phyloP scores from a whole-genome alignment of 2,888 invertebrate species.

The Pherbina coryleti region DNA sequence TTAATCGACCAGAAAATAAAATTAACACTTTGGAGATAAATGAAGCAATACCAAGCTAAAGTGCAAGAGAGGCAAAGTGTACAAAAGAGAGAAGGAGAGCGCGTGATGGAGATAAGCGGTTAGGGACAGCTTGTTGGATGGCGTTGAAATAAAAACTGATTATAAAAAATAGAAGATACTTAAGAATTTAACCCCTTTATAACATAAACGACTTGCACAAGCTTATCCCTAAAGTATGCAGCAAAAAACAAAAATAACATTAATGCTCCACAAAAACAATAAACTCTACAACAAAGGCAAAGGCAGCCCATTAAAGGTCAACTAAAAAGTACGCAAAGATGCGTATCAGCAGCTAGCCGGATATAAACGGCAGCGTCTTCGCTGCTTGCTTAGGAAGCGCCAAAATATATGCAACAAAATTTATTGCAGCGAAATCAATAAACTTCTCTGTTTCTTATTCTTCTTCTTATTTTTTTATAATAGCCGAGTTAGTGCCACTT shows the following conservation, averaged over 20 bases:
- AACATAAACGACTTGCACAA: not conserved
- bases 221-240: not conserved
- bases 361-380: not conserved
- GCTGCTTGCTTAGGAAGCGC: not conserved
- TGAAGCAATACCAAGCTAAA: not conserved
- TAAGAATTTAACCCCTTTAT: conserved; percentile 4
- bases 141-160: conserved; percentile 1
- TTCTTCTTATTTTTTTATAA: not conserved
- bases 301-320: conserved; percentile 13
- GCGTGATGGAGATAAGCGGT: not conserved
- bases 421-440: conserved; percentile 28
- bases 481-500: not conserved
- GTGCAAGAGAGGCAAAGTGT: not conserved
- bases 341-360: not conserved
- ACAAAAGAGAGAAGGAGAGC: not conserved
- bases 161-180: not conserved
- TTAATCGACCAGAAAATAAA: conserved; percentile 33
- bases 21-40: conserved; percentile 31
- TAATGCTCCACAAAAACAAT: not conserved
- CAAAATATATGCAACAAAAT: conserved; percentile 4
- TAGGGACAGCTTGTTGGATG: not conserved
- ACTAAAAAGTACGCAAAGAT: conserved; percentile 8
- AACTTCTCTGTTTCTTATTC: not conserved
- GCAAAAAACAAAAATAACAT: not conserved
- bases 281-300: not conserved